Evolutionary conservation across 2,797 vertebrate genomes (phyloP), one percentile per base, ranked within the genome.

Genomic region (Malacoraja senta): DNA sequence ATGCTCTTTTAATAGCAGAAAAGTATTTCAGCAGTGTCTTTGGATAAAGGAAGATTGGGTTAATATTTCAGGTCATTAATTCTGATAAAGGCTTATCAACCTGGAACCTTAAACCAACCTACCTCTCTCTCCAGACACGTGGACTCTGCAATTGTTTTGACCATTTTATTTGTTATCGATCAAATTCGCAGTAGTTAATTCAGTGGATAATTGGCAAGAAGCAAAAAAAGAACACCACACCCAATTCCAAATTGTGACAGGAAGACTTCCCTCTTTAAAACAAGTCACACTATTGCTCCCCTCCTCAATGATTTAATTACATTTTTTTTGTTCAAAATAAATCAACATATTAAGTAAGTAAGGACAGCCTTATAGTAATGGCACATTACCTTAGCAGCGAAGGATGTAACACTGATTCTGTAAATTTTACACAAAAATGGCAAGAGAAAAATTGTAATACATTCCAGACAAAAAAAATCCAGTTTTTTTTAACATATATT

Each of bases 371-470:
- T 98, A 98, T 97, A 99, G 96, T 95, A 97, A 97, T 97, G 97
- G 98, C 97, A 99, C 98, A 98, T 99, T 99, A 99, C 98, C 98
- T 99, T 99, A 98, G 98, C 97, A 97, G 97, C 97, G 98, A 98
- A 98, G 97, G 98, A 97, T 98, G 98, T 98, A 99, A 99, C 98
- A 97, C 96, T 98, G 98, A 98, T 98, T 99, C 98, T 99, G 98
- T 97, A 99, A 99, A 99, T 99, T 98, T 99, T 99, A 99, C 98
- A 99, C 98, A 99, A 99, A 98, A 99, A 99, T 95, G 98, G 98
- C 98, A 99, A 98, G 98, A 99, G 98, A 99, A 98, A 98, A 98
- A 98, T 98, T 98, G 98, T 99, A 98, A 98, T 97, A 98, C 97
- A 98, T 98, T 98, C 96, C 98, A 97, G 97, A 97, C 97, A 98